phyloP scores from a whole-genome alignment of 2,113 vertebrate species.

The Colaptes auratus region DNA sequence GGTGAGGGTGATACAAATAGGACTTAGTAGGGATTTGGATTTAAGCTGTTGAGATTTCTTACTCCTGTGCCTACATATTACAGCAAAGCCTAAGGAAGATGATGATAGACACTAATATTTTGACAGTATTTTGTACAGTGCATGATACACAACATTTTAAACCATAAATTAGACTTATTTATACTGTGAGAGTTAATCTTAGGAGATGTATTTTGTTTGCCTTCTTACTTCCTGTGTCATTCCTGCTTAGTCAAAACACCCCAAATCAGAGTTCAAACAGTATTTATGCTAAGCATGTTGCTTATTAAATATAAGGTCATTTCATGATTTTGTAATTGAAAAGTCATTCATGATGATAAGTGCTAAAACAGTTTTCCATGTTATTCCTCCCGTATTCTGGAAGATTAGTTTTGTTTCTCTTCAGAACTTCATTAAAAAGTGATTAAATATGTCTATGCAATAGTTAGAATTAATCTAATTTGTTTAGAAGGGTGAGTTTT shows the following conservation, averaged over 20 bases:
- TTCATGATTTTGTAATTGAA: neutral
- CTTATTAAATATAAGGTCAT: neutral
- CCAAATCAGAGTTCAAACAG: neutral
- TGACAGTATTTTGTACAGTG: neutral
- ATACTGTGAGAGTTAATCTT: neutral
- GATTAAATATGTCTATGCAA: too few relatives aligned
- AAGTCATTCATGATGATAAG: neutral
- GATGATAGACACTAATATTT: neutral
- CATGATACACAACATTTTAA: neutral
- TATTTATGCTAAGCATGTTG: neutral
- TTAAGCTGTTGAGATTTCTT: neutral
- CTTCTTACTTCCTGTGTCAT: neutral
- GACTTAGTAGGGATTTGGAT: neutral
- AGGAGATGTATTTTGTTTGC: neutral
- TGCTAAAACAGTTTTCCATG: too few relatives aligned
- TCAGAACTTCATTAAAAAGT: too few relatives aligned
- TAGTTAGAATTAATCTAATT: too few relatives aligned
- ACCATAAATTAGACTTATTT: neutral
- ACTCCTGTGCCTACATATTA: neutral
- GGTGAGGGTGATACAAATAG: fast-evolving
- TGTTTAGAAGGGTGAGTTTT: too few relatives aligned
- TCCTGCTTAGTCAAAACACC: neutral
- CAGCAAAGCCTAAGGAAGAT: neutral
- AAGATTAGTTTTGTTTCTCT: too few relatives aligned
- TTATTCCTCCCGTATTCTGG: too few relatives aligned